Evolutionary conservation across 2,113 vertebrate species (phyloP).

Genomic region (Eurystomus gularis): DNA sequence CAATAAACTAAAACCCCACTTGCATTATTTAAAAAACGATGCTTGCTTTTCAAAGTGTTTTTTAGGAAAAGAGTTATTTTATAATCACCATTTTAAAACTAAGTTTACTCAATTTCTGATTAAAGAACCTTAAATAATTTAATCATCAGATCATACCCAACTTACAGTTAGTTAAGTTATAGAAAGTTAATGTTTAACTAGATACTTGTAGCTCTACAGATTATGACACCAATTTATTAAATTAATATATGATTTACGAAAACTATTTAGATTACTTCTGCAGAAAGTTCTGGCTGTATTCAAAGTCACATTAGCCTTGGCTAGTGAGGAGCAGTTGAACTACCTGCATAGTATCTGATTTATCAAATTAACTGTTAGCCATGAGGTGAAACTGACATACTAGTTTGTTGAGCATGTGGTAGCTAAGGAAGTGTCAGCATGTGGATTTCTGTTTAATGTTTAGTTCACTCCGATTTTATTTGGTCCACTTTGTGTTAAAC

Average conservation of each 20-base stretch:
- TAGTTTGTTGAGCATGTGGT: neutral
- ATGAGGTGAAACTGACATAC: neutral
- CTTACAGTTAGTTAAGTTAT: neutral
- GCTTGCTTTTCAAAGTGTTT: neutral
- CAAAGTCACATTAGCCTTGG: neutral
- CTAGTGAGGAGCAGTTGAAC: neutral
- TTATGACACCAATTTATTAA: neutral
- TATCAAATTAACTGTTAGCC: neutral
- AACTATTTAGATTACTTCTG: neutral
- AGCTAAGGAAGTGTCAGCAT: neutral
- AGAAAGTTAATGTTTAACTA: neutral
- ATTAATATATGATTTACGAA: neutral
- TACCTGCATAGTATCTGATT: neutral
- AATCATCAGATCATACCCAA: neutral
- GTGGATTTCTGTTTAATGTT: neutral
- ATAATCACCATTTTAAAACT: neutral
- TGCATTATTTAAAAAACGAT: neutral
- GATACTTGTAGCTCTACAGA: neutral
- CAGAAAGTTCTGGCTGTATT: neutral
- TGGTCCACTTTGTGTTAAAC: neutral
- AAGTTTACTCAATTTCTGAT: neutral
- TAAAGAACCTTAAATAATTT: neutral
- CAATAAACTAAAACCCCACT: neutral
- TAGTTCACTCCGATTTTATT: neutral
- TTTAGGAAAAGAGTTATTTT: neutral